Evolutionary conservation across 2,113 vertebrate genomes (phyloP).

Genomic region (Alethe castanea): DNA sequence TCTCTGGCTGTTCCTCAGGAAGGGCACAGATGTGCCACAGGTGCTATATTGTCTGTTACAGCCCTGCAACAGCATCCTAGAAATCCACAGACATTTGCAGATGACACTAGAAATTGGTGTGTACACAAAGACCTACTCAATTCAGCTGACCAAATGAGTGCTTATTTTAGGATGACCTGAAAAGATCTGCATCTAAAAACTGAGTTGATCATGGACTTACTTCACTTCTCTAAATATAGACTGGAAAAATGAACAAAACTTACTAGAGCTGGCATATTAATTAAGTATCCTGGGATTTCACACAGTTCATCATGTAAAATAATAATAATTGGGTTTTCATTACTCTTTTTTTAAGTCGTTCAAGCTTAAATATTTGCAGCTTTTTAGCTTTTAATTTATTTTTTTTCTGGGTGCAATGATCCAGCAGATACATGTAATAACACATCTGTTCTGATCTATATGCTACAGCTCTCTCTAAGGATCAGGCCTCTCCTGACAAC

Average conservation of each 20-base stretch:
- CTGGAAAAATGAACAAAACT: neutral
- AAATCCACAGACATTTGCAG: neutral
- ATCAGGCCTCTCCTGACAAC: neutral
- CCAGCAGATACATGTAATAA: neutral
- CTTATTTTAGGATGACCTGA: neutral
- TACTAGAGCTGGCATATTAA: neutral
- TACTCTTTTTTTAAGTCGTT: neutral
- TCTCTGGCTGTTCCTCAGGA: neutral
- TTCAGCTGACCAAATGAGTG: neutral
- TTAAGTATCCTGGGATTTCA: neutral
- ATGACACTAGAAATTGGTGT: neutral
- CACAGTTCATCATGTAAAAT: neutral
- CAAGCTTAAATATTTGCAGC: neutral
- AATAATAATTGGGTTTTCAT: accelerated
- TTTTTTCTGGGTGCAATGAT: neutral
- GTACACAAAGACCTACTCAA: neutral
- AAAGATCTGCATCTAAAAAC: neutral
- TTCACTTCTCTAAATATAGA: neutral
- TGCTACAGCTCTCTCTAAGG: neutral
- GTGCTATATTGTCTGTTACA: neutral
- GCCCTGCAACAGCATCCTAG: neutral
- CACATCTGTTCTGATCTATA: neutral
- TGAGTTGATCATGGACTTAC: neutral
- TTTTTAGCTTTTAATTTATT: neutral
- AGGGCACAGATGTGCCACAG: neutral